Evolutionary conservation across 2,888 invertebrate genomes (phyloP), one percentile per base, ranked within the genome.

Genomic region (Eupithecia pulchellata): DNA sequence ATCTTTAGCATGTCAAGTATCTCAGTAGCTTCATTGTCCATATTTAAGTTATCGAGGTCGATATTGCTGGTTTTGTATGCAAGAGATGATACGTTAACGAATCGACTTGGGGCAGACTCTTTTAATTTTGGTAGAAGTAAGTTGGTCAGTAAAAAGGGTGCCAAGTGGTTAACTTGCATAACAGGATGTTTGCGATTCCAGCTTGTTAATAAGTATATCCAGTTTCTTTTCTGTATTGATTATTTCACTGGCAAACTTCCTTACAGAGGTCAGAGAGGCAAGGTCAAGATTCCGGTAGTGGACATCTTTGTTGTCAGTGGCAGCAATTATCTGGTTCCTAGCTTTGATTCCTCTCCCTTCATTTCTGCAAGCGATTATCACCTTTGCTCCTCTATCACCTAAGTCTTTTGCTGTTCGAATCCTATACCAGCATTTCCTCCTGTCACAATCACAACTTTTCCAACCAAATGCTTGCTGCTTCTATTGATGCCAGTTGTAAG

Each of bases 391-490:
- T 82, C 97, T 93, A 71, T 95, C 95, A 0, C 97, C 97, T 66
- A 97, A 84, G 81, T 97, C 96, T 76, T 95, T 95, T 0, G 97
- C 96, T 0, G 97, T 97, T 97, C 97, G 81, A 95, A 96, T 55
- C 97, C 98, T 80, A 97, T 97, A 9, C 97, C 98, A 75, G 96
- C 95, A 77, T 97, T 98, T 64, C 97, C 97, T 29, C 98, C 98
- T 14, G 98, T 98, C 42, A 98, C 95, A 66, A 98, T 95, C n/a
- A 97, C 97, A 4, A 97, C 97, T 93, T 98, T 98, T 4, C 97
- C 97, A 62, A 96, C 95, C 95, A 98, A 80, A 80, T 90, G 89
- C 71, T 78, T 85, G 68, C 86, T 89, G 67, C 83, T 82, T 74
- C 77, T 86, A 71, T 85, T 86, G 52, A 85, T 78, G 63, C 89